phyloP scores from a whole-genome alignment of 92 coral and sea anemone genomes.

The Actinostola sp. region DNA sequence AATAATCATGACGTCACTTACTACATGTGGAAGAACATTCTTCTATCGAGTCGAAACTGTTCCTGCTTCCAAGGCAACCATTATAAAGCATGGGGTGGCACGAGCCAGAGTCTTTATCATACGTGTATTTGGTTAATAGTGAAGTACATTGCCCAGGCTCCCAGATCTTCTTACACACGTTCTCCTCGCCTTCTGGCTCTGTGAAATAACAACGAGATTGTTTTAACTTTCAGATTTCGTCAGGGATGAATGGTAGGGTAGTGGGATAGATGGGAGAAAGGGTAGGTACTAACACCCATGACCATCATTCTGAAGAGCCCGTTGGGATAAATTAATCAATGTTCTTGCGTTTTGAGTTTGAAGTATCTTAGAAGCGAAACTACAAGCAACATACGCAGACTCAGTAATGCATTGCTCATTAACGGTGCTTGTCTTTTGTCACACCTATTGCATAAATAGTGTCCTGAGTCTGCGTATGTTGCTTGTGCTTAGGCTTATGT shows the following conservation, averaged over 20 bases:
- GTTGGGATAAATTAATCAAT: too few relatives aligned
- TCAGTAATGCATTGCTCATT: too few relatives aligned
- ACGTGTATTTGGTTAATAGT: conserved; percentile 58
- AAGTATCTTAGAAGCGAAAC: too few relatives aligned
- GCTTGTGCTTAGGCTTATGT: too few relatives aligned
- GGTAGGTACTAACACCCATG: too few relatives aligned
- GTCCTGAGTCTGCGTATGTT: too few relatives aligned
- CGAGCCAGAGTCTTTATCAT: conserved; percentile 52
- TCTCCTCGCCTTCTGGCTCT: conserved; percentile 24
- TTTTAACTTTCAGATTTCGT: too few relatives aligned
- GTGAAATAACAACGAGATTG: not conserved
- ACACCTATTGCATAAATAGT: too few relatives aligned
- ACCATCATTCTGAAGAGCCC: too few relatives aligned
- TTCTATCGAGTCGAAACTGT: conserved; percentile 62
- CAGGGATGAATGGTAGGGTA: not conserved
- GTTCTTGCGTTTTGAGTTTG: too few relatives aligned
- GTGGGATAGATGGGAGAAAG: not conserved
- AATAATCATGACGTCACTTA: conserved; percentile 8
- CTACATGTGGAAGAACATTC: conserved; percentile 64
- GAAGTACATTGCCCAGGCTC: conserved; percentile 68
- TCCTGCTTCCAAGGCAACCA: conserved; percentile 84
- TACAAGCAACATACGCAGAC: too few relatives aligned
- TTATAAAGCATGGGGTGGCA: conserved; percentile 66
- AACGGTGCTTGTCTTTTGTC: too few relatives aligned
- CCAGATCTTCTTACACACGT: conserved; percentile 67